These are phyloP conservation scores for Menidia beryllina DNA, from an alignment of 2,113 vertebrate genomes.

Conservation along the genomic window DNA sequence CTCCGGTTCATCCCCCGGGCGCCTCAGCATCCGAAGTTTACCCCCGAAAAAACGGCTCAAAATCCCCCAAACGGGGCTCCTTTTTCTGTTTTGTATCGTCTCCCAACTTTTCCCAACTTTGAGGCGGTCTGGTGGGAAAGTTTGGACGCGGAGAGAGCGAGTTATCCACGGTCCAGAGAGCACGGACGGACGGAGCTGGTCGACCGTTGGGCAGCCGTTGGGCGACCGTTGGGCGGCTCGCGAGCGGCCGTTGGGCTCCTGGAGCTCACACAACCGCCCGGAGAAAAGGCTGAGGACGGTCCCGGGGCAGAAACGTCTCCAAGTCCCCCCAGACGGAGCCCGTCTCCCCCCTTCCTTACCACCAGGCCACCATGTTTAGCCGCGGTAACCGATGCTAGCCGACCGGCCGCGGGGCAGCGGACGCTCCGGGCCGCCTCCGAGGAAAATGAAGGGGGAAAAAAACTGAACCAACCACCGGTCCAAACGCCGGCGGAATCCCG, in stretches of 20 bases:
- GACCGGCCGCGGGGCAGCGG: conserved; percentile 30
- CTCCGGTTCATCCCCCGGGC: conserved; percentile 12
- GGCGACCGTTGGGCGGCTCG: conserved; percentile 12
- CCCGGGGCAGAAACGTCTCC: conserved; percentile 24
- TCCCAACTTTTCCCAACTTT: conserved; percentile 50
- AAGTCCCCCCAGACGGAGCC: conserved; percentile 39
- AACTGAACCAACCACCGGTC: too few relatives aligned
- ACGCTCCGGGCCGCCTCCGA: conserved; percentile 1
- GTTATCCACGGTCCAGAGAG: conserved; percentile 43
- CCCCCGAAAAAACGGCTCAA: too few relatives aligned
- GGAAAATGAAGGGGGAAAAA: background rate
- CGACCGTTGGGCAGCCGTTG: background rate
- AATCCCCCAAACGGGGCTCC: too few relatives aligned
- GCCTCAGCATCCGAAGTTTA: conserved; percentile 14
- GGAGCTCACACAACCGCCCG: background rate
- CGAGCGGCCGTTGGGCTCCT: background rate
- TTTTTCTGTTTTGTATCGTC: too few relatives aligned
- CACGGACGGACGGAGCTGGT: conserved; percentile 21
- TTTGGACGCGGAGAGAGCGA: conserved; percentile 21
- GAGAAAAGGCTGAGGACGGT: too few relatives aligned
- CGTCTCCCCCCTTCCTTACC: conserved; percentile 19
- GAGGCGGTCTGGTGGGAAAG: conserved; percentile 32
- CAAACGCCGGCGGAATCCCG: background rate
- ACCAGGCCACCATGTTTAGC: conserved; percentile 81
- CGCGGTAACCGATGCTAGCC: conserved; percentile 61